Percentiles rank a stretch among this genome's conserved stretches.
phyloP scores from a whole-genome alignment of 2,113 vertebrate species.

The Embiotoca jacksoni region DNA sequence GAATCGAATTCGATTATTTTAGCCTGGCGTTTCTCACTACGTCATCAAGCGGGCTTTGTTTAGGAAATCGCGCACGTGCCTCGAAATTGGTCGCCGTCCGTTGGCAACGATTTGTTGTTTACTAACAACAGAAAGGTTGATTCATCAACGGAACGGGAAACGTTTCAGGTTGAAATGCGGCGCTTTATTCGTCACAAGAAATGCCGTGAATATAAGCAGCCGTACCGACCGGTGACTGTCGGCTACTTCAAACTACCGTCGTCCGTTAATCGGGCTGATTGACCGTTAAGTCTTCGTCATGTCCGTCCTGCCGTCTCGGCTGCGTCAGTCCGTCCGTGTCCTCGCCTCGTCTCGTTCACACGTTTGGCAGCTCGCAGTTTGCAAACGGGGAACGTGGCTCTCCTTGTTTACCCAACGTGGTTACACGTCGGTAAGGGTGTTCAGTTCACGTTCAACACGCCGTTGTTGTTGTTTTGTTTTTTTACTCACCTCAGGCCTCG shows the following conservation, averaged over 20 bases:
- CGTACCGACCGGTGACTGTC: background rate
- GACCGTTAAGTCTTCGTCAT: constrained; percentile 1
- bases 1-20: constrained; percentile 63
- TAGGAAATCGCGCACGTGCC: constrained; percentile 54
- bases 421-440: constrained; percentile 68
- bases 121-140: background rate
- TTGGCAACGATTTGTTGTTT: too few relatives aligned
- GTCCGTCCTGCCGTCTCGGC: background rate
- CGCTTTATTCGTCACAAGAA: too few relatives aligned
- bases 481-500: constrained; percentile 11
- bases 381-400: constrained; percentile 15
- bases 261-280: background rate
- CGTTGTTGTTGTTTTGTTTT: background rate
- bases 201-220: background rate
- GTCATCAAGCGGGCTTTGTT: constrained; percentile 72
- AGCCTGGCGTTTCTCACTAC: constrained; percentile 50
- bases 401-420: constrained; percentile 13
- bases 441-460: background rate
- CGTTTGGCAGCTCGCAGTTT: background rate
- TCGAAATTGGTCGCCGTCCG: too few relatives aligned
- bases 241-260: background rate
- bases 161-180: background rate
- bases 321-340: background rate
- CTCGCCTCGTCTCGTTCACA: constrained; percentile 10
- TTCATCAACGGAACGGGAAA: background rate